These are phyloP conservation scores for Drosophila meridionalis DNA, from an alignment of 2,888 invertebrate genomes.

Conservation along the genomic window DNA sequence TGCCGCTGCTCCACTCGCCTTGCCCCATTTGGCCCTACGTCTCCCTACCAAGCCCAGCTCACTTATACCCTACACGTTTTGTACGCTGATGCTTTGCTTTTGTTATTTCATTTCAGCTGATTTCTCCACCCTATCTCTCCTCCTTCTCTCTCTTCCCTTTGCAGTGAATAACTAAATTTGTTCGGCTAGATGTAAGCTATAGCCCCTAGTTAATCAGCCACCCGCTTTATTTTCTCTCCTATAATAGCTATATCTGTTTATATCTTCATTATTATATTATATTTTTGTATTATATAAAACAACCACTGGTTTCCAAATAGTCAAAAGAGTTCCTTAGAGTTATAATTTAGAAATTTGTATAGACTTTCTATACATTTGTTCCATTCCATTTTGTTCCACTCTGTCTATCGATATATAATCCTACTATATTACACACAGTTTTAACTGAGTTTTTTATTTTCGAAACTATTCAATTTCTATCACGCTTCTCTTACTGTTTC, in stretches of 20 bases:
- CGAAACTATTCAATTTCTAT: not conserved
- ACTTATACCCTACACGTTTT: conserved; percentile 12
- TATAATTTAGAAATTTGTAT: not conserved
- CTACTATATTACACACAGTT: too few species aligned
- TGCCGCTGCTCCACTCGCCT: conserved; percentile 27
- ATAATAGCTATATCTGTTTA: not conserved
- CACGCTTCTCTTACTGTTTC: not conserved
- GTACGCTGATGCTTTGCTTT: conserved; percentile 40
- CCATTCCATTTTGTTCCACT: not conserved
- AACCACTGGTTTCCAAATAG: too few species aligned
- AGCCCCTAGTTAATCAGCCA: conserved; percentile 5
- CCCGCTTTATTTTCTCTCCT: not conserved
- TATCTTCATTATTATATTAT: too few species aligned
- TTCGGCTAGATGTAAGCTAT: conserved; percentile 22
- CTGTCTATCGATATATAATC: not conserved
- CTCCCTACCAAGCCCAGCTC: not conserved
- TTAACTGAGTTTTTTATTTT: too few species aligned
- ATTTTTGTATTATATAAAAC: too few species aligned
- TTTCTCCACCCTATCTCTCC: conserved; percentile 22
- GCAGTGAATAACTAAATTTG: conserved; percentile 43
- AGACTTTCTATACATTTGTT: not conserved
- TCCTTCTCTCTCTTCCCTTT: too few species aligned
- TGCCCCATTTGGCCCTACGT: not conserved
- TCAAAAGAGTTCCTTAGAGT: too few species aligned
- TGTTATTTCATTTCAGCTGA: conserved; percentile 58